Percentiles rank a stretch among this genome's conserved stretches.
These are phyloP conservation scores for Poicephalus gulielmi DNA, from an alignment of 2,113 vertebrate species.

Conservation along the genomic window DNA sequence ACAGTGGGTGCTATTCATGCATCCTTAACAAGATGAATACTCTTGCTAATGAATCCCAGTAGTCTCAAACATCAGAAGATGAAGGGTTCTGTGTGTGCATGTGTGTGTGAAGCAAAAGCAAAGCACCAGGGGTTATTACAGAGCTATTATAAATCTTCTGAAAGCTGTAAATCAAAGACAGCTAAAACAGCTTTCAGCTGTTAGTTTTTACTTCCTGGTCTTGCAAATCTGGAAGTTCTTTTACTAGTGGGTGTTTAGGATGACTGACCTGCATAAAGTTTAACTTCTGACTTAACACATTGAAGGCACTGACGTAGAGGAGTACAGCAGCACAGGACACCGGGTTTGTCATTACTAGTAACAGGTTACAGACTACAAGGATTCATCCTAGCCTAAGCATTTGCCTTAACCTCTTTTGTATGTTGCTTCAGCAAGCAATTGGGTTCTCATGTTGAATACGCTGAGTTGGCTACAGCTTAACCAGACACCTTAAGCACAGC, in stretches of 20 bases:
- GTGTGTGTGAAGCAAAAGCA: neutral
- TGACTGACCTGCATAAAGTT: neutral
- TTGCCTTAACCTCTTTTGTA: neutral
- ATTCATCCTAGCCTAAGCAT: neutral
- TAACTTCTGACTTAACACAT: neutral
- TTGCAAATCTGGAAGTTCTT: neutral
- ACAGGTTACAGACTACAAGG: neutral
- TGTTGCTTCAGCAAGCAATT: neutral
- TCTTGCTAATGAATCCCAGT: conserved; percentile 10
- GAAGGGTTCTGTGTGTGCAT: neutral
- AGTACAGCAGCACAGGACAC: neutral
- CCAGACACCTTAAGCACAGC: neutral
- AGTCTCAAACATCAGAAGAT: neutral
- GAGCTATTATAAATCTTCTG: neutral
- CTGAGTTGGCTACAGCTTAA: neutral
- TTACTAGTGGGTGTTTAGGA: neutral
- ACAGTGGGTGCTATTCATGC: conserved; percentile 18
- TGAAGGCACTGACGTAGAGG: neutral
- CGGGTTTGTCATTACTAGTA: neutral
- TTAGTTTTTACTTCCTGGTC: neutral
- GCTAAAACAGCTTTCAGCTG: neutral
- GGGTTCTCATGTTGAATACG: neutral
- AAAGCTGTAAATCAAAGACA: conserved; percentile 9
- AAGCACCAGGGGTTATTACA: neutral
- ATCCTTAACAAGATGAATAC: conserved; percentile 24